A percentile compares a stretch with the other conserved stretches of the same genome.
phyloP scores from a whole-genome alignment of 1,140 invertebrate genomes.

The Galendromus occidentalis region DNA sequence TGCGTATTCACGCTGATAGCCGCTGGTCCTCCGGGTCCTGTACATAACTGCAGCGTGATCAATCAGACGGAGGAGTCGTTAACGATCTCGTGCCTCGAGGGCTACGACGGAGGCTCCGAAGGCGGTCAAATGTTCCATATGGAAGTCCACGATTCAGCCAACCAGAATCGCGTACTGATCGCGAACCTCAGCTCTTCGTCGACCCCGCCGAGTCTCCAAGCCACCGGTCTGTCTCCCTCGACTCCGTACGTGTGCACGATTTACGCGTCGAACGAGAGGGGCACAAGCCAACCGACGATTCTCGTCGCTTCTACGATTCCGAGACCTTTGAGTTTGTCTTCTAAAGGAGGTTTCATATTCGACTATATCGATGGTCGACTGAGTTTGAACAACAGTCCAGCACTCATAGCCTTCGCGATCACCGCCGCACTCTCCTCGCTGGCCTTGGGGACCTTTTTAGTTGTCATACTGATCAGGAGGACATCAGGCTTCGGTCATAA shows the following conservation, averaged over 20 bases:
- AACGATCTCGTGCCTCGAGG: conserved; percentile 18
- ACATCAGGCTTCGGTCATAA: neutral
- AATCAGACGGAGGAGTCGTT: conserved; percentile 21
- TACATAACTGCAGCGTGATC: conserved; percentile 20
- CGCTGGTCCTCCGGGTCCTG: conserved; percentile 21
- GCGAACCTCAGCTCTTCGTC: neutral
- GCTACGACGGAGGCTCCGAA: conserved; percentile 20
- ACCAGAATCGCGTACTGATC: conserved; percentile 5
- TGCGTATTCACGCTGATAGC: conserved; percentile 22
- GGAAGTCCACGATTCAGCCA: conserved; percentile 18
- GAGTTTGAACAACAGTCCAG: neutral
- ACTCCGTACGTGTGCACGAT: conserved; percentile 6
- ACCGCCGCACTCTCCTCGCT: neutral
- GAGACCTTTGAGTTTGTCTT: neutral
- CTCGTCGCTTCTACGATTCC: neutral
- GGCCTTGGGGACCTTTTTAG: neutral
- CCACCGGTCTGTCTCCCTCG: neutral
- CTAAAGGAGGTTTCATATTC: neutral
- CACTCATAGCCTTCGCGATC: neutral
- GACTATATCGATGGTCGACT: neutral
- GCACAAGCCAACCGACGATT: neutral
- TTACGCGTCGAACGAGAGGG: conserved; percentile 10
- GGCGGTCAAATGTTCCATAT: conserved; percentile 17
- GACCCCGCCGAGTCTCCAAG: neutral
- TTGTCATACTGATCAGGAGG: neutral